A percentile compares a stretch with the other conserved stretches of the same genome.
phyloP scores from a whole-genome alignment of 2,888 invertebrate species.

The Polyommatus iphigenia region DNA sequence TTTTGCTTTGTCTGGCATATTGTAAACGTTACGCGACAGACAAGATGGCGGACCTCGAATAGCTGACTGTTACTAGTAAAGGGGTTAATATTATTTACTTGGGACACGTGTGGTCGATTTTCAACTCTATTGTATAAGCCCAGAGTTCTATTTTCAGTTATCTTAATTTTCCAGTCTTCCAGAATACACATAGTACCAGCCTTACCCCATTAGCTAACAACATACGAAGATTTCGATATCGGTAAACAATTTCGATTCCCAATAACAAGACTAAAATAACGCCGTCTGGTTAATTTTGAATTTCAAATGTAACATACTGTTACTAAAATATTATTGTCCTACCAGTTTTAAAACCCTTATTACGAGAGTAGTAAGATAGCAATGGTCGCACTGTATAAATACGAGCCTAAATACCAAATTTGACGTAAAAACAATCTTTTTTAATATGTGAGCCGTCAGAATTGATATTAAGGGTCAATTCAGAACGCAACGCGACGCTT shows the following conservation, averaged over 20 bases:
- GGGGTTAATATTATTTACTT: no score
- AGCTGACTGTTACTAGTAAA: no score
- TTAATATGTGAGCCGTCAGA: no score
- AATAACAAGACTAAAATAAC: not conserved
- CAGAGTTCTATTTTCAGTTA: no score
- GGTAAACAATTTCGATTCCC: constrained; percentile 29
- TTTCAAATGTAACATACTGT: not conserved
- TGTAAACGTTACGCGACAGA: no score
- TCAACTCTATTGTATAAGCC: no score
- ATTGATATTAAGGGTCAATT: no score
- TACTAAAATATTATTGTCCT: not conserved
- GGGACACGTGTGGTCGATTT: no score
- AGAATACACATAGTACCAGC: not conserved
- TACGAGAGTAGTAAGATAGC: not conserved
- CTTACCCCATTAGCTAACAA: constrained; percentile 31
- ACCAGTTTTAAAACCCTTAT: not conserved
- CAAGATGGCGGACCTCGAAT: no score
- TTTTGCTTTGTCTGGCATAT: no score
- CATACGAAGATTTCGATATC: constrained; percentile 37
- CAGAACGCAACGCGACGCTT: no score
- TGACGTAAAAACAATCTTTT: not conserved
- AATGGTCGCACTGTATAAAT: not conserved
- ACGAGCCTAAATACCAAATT: not conserved
- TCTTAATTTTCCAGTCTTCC: no score
- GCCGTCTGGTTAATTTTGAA: not conserved